Evolutionary conservation across 2,797 vertebrate genomes (phyloP), one percentile per base, ranked within the genome.

Genomic region (Columba guinea): DNA sequence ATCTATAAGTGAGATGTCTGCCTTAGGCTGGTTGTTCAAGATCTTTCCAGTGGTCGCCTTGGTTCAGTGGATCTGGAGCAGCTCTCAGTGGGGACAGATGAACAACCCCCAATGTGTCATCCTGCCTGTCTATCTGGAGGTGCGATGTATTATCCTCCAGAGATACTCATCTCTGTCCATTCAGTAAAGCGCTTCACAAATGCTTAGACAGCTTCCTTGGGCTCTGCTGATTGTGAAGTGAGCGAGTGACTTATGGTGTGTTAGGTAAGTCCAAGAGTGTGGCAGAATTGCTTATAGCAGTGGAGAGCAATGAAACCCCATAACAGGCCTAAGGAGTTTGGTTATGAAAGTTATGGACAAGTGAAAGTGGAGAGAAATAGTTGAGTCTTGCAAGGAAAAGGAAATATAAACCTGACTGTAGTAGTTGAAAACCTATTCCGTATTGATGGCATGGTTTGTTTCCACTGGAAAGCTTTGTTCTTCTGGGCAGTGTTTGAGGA

Each of bases 391-490:
- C 49, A 83, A 76, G 49, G 41, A 89, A 92, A 85, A 93, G 62
- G 81, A 89, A 96, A 67, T 78, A 84, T n/a, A 74, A 88, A 88
- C 37, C 64, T 69, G 58, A 83, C 64, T 75, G 71, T 65, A 90
- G 48, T 65, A 0, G 65, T 15, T 89, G 86, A 82, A 96, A 94
- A 90, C 48, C 41, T 87, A 13, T 83, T 93, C 51, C 5, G 0
- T 82, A 39, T 41, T 71, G 86, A 87, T 83, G 56, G 67, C 44
- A n/a, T 58, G n/a, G 34, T 73, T 92, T 93, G 8, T 85, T 96
- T 89, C 84, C 46, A 85, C 58, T 59, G 88, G 81, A 93, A 62
- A 81, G 59, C 90, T 96, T 96, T 96, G 60, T 93, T 89, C 70
- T 83, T 90, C 48, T 37, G 56, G 30, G 67, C 75, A 82, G 20